Conservation (phyloP, 1,140 invertebrate genomes). For the Sinella curviseta region DNA sequence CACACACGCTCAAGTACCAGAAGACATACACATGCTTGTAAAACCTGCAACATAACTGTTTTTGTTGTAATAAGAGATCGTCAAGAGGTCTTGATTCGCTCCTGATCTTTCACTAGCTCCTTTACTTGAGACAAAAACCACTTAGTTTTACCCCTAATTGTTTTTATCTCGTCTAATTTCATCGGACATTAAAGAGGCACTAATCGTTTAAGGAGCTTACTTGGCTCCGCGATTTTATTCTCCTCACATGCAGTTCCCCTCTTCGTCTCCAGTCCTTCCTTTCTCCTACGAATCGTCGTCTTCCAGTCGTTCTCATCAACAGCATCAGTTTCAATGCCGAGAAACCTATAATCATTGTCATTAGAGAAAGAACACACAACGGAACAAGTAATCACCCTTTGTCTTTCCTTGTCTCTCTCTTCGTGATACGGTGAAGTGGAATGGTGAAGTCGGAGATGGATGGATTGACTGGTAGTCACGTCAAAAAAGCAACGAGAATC, state of each 20-base stretch:
- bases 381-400: no score
- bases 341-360: no score
- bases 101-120: slow-evolving; percentile 8
- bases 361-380: no score
- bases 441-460: no score
- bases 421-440: no score
- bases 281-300: background rate
- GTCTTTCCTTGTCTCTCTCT: no score
- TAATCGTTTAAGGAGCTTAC: slow-evolving; percentile 49
- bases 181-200: slow-evolving; percentile 45
- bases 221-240: slow-evolving; percentile 41
- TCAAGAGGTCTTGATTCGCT: slow-evolving; percentile 8
- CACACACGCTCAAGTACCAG: background rate
- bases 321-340: no score
- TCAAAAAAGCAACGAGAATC: no score
- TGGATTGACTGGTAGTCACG: no score
- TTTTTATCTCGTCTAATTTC: slow-evolving; percentile 49
- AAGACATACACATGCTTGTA: background rate
- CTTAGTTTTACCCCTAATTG: slow-evolving; percentile 39
- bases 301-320: background rate
- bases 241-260: slow-evolving; percentile 23
- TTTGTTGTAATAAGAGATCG: background rate
- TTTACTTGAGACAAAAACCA: background rate
- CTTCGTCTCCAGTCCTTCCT: background rate
- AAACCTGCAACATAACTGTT: background rate